phyloP scores from a whole-genome alignment of 1,140 invertebrate genomes.

The Drosophila bifasciata region DNA sequence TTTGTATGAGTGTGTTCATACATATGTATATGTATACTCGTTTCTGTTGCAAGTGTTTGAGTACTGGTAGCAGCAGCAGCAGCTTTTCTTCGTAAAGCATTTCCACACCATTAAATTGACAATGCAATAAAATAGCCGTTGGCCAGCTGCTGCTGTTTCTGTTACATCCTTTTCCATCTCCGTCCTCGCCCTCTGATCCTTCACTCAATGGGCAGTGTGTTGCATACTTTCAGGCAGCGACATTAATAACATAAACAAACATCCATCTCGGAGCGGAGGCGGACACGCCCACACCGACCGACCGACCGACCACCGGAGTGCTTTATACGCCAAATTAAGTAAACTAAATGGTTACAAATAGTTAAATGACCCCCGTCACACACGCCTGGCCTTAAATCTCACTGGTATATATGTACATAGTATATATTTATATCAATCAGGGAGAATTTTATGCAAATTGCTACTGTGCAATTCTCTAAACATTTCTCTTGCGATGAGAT shows the following conservation, averaged over 20 bases:
- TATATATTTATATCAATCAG: slow-evolving; percentile 31
- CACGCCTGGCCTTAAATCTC: background rate
- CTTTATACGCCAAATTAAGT: slow-evolving; percentile 65
- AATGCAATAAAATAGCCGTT: slow-evolving; percentile 76
- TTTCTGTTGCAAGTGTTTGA: slow-evolving; percentile 24
- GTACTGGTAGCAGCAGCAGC: slow-evolving; percentile 18
- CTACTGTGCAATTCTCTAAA: too few species aligned
- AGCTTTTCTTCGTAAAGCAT: slow-evolving; percentile 69
- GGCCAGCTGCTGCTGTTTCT: slow-evolving; percentile 50
- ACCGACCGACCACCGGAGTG: slow-evolving; percentile 27
- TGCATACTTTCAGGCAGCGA: slow-evolving; percentile 39
- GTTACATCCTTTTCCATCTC: slow-evolving; percentile 53
- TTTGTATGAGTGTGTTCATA: slow-evolving; percentile 45
- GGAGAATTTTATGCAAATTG: slow-evolving; percentile 6
- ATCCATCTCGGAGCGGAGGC: slow-evolving; percentile 38
- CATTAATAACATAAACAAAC: slow-evolving; percentile 62
- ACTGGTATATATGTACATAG: background rate
- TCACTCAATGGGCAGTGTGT: too few species aligned
- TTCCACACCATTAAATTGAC: slow-evolving; percentile 82
- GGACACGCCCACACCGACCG: background rate
- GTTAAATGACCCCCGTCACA: slow-evolving; percentile 15
- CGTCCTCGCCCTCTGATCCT: too few species aligned
- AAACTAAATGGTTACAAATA: slow-evolving; percentile 60
- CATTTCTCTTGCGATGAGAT: too few species aligned
- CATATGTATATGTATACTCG: slow-evolving; percentile 18